Conservation (phyloP, 2,888 invertebrate species). For the Drosophila demipolita region DNA sequence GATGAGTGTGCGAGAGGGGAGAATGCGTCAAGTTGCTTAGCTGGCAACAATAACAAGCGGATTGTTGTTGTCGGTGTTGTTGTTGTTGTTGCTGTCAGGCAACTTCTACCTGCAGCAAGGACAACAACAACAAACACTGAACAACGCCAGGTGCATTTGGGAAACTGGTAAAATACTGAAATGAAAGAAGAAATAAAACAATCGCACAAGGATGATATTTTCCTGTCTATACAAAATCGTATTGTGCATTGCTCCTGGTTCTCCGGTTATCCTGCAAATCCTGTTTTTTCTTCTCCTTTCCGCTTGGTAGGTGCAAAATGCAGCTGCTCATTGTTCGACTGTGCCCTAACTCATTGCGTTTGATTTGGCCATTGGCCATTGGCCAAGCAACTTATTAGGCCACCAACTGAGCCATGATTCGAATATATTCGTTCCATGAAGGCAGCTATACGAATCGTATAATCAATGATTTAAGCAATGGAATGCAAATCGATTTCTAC, state of each 20-base stretch:
- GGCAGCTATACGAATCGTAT: constrained; percentile 38
- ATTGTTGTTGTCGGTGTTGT: constrained; percentile 9
- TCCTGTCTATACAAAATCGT: constrained; percentile 54
- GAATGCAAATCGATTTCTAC: constrained; percentile 32
- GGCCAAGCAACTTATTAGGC: constrained; percentile 45
- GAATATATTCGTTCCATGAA: neutral
- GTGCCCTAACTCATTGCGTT: constrained; percentile 24
- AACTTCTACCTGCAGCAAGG: constrained; percentile 62
- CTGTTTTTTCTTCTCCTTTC: constrained; percentile 45
- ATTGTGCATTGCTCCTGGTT: constrained; percentile 46
- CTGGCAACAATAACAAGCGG: constrained; percentile 61
- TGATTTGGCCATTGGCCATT: constrained; percentile 26
- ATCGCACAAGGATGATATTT: constrained; percentile 34
- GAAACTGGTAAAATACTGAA: constrained; percentile 34
- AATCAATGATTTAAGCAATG: constrained; percentile 41
- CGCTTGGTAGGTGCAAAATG: constrained; percentile 58
- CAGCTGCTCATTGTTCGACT: constrained; percentile 59
- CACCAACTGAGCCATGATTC: constrained; percentile 48
- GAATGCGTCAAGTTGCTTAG: constrained; percentile 42
- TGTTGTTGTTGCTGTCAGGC: constrained; percentile 34
- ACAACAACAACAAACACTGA: constrained; percentile 41
- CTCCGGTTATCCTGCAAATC: constrained; percentile 59
- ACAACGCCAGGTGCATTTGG: constrained; percentile 67
- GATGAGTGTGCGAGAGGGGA: constrained; percentile 17
- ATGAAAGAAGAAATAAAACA: constrained; percentile 11